Evolutionary conservation across 2,888 invertebrate genomes (phyloP), one percentile per base, ranked within the genome.

Genomic region (Trichopoda pennipes): DNA sequence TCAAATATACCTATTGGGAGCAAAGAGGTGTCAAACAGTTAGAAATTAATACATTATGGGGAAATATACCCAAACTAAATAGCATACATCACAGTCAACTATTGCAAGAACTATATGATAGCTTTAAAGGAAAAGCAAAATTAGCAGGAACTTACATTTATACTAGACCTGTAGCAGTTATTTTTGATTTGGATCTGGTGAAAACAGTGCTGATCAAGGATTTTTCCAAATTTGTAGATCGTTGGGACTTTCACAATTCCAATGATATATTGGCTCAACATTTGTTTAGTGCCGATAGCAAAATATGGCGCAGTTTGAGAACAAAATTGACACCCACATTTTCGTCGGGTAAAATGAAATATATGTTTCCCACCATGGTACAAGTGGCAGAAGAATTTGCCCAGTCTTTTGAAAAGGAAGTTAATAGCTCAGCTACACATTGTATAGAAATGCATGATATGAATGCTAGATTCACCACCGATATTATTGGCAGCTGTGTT

Each of bases 311-410:
- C 47, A 84, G 86, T 3, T 82, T 92, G 64, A 85, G 93, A 32
- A 83, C 87, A 0, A 92, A 92, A 63, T 81, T 93, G 1, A 90
- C 92, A 3, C 92, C 92, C 1, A 92, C 92, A 0, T 93, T 93
- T 76, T 91, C 92, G 0, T 91, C 92, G 0, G 92, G 91, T 1
- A 92, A 92, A 86, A 91, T 93, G 87, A 92, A 92, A 80, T 88
- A 87, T 12, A 92, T 92, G 92, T 92, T 91, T 72, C 86, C 87
- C 9, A 88, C 89, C 0, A 84, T 92, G 12, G 78, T 86, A 0
- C 83, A 85, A 0, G 91, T 91, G 42, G 88, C 89, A 0, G 70
- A 85, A 4, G 83, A 87, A 35, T 75, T 88, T 21, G 70, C 85
- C 0, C 9, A 42, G 3, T 80, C 85, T 3, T 84, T 87, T 3